These are phyloP conservation scores for Latrodectus hesperus DNA, from an alignment of 2,888 invertebrate genomes.

Conservation along the genomic window DNA sequence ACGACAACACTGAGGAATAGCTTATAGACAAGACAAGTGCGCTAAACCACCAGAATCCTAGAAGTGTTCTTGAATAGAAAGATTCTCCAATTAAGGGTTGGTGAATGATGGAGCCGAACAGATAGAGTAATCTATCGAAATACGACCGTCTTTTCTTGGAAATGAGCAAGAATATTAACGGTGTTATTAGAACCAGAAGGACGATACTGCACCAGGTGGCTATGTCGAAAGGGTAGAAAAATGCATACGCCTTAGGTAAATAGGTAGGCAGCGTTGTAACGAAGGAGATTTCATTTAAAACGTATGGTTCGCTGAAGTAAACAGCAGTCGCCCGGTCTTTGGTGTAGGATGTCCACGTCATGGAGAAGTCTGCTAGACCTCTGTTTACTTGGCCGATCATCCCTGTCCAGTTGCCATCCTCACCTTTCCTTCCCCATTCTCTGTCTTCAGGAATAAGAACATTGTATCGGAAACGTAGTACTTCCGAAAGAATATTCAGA, in stretches of 20 bases:
- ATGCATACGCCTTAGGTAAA: background rate
- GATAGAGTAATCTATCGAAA: background rate
- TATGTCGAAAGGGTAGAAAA: background rate
- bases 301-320: background rate
- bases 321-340: background rate
- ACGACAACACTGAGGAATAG: background rate
- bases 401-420: slow-evolving; percentile 22
- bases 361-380: slow-evolving; percentile 6
- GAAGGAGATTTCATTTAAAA: background rate
- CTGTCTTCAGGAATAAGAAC: slow-evolving; percentile 7
- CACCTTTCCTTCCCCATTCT: background rate
- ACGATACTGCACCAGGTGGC: background rate
- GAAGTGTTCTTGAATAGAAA: background rate
- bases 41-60: background rate
- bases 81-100: background rate
- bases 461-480: background rate
- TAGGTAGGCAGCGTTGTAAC: background rate
- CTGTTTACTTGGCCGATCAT: slow-evolving; percentile 1
- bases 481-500: background rate
- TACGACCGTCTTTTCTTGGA: background rate
- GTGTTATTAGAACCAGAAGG: background rate
- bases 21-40: background rate
- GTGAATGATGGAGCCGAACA: background rate
- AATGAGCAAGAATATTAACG: background rate
- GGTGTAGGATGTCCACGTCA: background rate